phyloP scores from a whole-genome alignment of 37 sponge, comb jelly and placozoan genomes.

The Halichondria panicea region DNA sequence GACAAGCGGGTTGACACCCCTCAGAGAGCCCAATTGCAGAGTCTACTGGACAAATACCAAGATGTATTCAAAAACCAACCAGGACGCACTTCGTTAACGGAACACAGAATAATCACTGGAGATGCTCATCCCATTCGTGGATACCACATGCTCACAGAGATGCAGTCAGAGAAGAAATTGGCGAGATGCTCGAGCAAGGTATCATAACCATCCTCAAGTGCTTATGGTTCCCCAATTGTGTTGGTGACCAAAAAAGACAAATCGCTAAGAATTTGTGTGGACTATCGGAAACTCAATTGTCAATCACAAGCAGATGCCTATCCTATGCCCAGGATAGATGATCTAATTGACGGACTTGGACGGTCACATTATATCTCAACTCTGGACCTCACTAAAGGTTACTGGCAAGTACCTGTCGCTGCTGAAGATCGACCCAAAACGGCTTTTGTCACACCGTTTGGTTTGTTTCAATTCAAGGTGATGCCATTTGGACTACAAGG shows the following conservation, averaged over 20 bases:
- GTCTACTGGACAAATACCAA: no score
- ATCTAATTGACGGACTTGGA: constrained; percentile 14
- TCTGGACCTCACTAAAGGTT: no score
- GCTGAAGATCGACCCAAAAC: constrained; percentile 14
- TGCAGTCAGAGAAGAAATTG: no score
- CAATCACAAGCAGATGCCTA: constrained; percentile 22
- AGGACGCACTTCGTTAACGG: background rate
- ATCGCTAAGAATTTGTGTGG: constrained; percentile 15
- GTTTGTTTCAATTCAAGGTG: constrained; percentile 19
- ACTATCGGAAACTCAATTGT: constrained; percentile 20
- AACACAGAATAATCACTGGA: background rate
- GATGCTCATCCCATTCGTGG: background rate
- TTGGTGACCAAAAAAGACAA: constrained; percentile 8
- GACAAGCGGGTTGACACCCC: no score
- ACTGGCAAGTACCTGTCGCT: constrained; percentile 37
- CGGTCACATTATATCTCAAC: constrained; percentile 15
- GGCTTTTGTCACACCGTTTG: constrained; percentile 25
- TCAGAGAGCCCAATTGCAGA: no score
- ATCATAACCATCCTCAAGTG: constrained; percentile 4
- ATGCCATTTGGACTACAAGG: constrained; percentile 30
- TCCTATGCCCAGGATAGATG: constrained; percentile 37
- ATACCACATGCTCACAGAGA: no score
- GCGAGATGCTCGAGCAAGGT: no score
- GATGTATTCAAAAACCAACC: no score
- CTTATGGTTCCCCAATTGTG: constrained; percentile 29